Percentiles rank a stretch among this genome's conserved stretches.
These are phyloP conservation scores for Miniopterus natalensis DNA, from an alignment of 2,113 vertebrate genomes.

Conservation along the genomic window DNA sequence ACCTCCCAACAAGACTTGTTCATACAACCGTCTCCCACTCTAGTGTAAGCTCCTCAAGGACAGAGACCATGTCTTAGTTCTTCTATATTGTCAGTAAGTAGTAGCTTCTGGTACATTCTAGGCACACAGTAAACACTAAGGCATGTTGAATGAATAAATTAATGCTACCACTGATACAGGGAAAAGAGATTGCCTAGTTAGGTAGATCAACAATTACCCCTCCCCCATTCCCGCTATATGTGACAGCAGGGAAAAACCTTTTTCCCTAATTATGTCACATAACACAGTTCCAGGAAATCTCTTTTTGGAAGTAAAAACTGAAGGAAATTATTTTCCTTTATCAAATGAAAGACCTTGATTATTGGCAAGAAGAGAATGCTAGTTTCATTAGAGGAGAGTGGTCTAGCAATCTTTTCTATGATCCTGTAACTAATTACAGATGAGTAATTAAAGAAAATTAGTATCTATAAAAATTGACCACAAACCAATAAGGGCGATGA, in stretches of 20 bases:
- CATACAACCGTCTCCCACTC: background rate
- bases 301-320: slow-evolving; percentile 54
- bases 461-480: slow-evolving; percentile 60
- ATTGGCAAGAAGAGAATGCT: background rate
- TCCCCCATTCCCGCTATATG: background rate
- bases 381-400: slow-evolving; percentile 31
- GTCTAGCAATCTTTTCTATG: slow-evolving; percentile 40
- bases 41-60: background rate
- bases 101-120: slow-evolving; percentile 30
- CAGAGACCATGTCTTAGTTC: background rate
- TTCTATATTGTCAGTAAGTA: slow-evolving; percentile 8
- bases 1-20: background rate
- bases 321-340: slow-evolving; percentile 21
- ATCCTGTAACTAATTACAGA: slow-evolving; percentile 66
- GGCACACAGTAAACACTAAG: background rate
- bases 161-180: background rate
- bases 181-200: background rate
- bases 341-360: slow-evolving; percentile 44
- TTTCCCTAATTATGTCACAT: background rate
- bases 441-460: slow-evolving; percentile 66
- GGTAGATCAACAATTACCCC: background rate
- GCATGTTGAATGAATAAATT: slow-evolving; percentile 1
- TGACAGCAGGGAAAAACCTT: slow-evolving; percentile 28
- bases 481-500: slow-evolving; percentile 65
- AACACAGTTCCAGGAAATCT: background rate